Evolutionary conservation across 2,113 vertebrate genomes (phyloP), one percentile per base, ranked within the genome.

Genomic region (Clarias magur): DNA sequence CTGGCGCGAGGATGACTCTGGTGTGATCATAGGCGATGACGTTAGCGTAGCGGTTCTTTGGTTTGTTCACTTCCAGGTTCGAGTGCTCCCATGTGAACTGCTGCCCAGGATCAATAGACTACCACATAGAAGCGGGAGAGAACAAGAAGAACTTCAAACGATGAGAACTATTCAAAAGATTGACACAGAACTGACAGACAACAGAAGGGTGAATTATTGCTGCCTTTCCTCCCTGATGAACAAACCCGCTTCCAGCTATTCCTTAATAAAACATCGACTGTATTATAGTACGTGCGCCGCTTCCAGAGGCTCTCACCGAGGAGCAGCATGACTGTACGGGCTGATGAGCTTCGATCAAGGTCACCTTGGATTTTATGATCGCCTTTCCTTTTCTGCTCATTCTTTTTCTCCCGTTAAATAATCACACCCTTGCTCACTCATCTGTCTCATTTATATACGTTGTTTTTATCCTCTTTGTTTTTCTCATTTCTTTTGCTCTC

Each of bases 61-160:
- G 97, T 87, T 99, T 99, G 96, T 99, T 99, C 87, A 98, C 97
- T 65, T 99, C 98, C 57, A 99, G 96, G 95, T 99, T 99, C 15
- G 98, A 99, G 80, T 99, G 97, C 59, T 99, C 98, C 98, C 98
- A 99, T 0, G 97, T 99, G 94, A 99, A 99, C 94, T 99, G 98
- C 95, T 99, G 98, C 48, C 98, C 97, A 0, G 98, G 98, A 84
- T 99, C 98, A 1, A 99, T 97, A 79, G 98, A 99, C 98, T 99
- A 92, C 0, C 68, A 88, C 80, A 78, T 0, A 86, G 23, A 84
- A 1, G 48, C 27, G 72, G 17, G 53, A 9, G 62, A 75, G 10
- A 56, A 60, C 16, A 83, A 54, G 53, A n/a, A 79, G 42, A 62
- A 6, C 17, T 34, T 34, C 3, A 19, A 60, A 57, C 30, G 12